Evolutionary conservation across 2,888 invertebrate genomes (phyloP).

Genomic region (Drosophila melanosoma): DNA sequence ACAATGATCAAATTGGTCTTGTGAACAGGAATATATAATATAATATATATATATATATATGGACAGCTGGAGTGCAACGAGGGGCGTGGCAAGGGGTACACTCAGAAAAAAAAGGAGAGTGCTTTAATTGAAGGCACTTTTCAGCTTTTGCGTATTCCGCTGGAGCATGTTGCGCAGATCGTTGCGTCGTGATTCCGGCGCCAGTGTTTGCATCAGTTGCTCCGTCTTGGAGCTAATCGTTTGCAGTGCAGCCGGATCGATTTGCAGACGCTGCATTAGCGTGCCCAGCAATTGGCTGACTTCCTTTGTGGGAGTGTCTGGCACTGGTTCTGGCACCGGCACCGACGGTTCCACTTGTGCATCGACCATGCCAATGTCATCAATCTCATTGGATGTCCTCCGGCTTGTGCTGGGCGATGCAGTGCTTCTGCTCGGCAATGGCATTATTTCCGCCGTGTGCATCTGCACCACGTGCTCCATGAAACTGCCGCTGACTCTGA

Average conservation of each 20-base stretch:
- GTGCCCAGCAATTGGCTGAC: conserved; percentile 17
- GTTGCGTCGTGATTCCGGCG: conserved; percentile 66
- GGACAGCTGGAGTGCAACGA: not conserved
- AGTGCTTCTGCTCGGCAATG: conserved; percentile 33
- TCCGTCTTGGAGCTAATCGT: conserved; percentile 59
- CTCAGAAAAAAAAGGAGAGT: not conserved
- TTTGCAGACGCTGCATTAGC: conserved; percentile 52
- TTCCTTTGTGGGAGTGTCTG: not conserved
- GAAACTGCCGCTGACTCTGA: conserved; percentile 38
- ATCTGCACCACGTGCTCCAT: conserved; percentile 68
- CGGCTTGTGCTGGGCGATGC: conserved; percentile 22
- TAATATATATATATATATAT: no score
- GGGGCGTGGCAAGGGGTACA: not conserved
- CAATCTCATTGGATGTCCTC: conserved; percentile 7
- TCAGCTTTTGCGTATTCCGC: conserved; percentile 70
- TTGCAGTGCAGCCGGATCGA: conserved; percentile 56
- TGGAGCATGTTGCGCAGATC: conserved; percentile 70
- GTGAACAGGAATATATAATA: not conserved
- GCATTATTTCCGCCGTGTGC: conserved; percentile 43
- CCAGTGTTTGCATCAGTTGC: conserved; percentile 65
- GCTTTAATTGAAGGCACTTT: conserved; percentile 64
- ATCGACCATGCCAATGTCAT: conserved; percentile 1
- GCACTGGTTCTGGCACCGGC: not conserved
- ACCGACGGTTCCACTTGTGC: not conserved
- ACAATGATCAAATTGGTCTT: not conserved